These are phyloP conservation scores for Eupithecia subfuscata DNA, from an alignment of 2,888 invertebrate genomes.

Conservation along the genomic window DNA sequence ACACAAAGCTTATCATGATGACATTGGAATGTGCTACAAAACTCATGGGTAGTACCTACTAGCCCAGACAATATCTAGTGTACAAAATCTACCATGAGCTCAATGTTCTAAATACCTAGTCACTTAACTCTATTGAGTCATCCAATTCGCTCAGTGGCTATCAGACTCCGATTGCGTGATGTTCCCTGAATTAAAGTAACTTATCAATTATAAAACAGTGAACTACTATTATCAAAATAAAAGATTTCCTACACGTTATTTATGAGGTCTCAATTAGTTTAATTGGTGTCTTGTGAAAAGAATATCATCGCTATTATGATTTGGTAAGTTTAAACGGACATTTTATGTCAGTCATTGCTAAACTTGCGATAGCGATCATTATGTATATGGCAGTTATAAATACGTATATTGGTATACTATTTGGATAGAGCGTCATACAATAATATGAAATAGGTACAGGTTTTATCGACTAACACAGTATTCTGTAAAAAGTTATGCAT, in stretches of 20 bases:
- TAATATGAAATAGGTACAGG: no score
- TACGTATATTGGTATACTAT: no score
- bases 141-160: slow-evolving; percentile 27
- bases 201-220: neutral
- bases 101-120: slow-evolving; percentile 12
- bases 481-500: no score
- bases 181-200: slow-evolving; percentile 13
- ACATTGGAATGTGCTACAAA: slow-evolving; percentile 6
- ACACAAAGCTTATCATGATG: slow-evolving; percentile 3
- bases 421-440: no score
- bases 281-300: neutral
- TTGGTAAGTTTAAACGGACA: neutral
- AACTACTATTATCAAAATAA: neutral
- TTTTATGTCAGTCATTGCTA: no score
- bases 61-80: slow-evolving; percentile 17
- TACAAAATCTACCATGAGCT: slow-evolving; percentile 27
- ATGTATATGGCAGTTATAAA: no score
- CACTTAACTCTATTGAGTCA: slow-evolving; percentile 24
- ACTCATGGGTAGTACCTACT: neutral
- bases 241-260: neutral
- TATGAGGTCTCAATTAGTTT: neutral
- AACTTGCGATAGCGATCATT: no score
- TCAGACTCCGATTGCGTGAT: slow-evolving; percentile 18
- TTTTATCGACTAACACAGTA: no score
- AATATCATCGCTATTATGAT: neutral